A percentile compares a stretch with the other conserved stretches of the same genome.
phyloP scores from a whole-genome alignment of 2,888 invertebrate genomes.

The Scrobipalpa atriplicella region DNA sequence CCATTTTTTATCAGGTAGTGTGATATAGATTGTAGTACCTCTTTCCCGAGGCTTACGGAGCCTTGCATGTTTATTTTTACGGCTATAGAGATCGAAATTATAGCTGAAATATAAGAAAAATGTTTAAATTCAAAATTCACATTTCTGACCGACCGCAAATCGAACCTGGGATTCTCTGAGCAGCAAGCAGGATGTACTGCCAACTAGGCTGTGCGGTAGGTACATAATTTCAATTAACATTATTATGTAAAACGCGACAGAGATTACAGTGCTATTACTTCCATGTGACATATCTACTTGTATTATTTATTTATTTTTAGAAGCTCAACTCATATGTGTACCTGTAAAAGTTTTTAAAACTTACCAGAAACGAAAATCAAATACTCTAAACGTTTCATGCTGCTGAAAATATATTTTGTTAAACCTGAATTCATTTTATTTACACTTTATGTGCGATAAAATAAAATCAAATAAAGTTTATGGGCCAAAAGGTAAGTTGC shows the following conservation, averaged over 20 bases:
- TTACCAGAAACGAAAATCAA: slow-evolving; percentile 29
- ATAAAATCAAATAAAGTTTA: slow-evolving; percentile 31
- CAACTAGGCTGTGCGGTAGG: no score
- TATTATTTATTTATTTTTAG: not conserved
- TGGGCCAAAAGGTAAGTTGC: slow-evolving; percentile 12
- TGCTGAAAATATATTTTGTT: slow-evolving; percentile 9
- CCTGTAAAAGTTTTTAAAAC: not conserved
- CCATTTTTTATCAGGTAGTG: slow-evolving; percentile 43
- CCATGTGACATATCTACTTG: not conserved
- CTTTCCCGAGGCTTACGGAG: slow-evolving; percentile 59
- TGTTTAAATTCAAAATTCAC: not conserved
- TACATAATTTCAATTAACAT: no score
- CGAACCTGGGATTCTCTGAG: no score
- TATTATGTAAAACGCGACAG: no score
- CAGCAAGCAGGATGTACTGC: no score
- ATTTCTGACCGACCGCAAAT: no score
- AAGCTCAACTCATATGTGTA: not conserved
- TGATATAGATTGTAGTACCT: slow-evolving; percentile 56
- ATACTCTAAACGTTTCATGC: slow-evolving; percentile 22
- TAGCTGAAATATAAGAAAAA: slow-evolving; percentile 43
- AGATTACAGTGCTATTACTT: no score
- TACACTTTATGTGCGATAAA: slow-evolving; percentile 35
- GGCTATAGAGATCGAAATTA: slow-evolving; percentile 38
- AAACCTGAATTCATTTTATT: slow-evolving; percentile 27
- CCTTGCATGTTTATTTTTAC: slow-evolving; percentile 67